These are phyloP conservation scores for Catostylus mosaicus DNA, from an alignment of 30 jellyfish, hydroid and myxozoan genomes.

Conservation along the genomic window DNA sequence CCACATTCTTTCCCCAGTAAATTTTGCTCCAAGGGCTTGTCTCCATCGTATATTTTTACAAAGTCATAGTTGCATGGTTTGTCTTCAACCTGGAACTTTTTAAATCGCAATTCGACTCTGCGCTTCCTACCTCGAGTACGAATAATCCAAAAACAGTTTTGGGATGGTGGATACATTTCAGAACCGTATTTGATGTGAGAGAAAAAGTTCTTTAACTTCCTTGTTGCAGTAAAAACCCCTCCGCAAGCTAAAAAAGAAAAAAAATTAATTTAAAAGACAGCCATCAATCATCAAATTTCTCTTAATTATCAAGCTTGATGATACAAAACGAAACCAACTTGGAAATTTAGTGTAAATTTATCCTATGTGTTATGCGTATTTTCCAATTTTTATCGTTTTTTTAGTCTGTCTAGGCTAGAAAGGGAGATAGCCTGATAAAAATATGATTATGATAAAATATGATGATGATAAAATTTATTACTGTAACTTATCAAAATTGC, in stretches of 20 bases:
- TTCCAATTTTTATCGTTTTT: too few relatives aligned
- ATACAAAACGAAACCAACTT: too few relatives aligned
- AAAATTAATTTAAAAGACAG: too few relatives aligned
- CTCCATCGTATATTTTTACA: constrained; percentile 71
- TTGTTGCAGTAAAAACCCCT: constrained; percentile 49
- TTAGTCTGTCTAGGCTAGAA: too few relatives aligned
- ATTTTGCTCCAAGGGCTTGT: constrained; percentile 5
- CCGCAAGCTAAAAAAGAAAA: constrained; percentile 54
- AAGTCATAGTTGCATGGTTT: constrained; percentile 75
- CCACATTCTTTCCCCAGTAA: constrained; percentile 64
- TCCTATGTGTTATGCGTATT: too few relatives aligned
- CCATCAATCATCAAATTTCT: too few relatives aligned
- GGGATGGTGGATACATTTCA: constrained; percentile 53
- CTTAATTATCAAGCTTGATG: too few relatives aligned
- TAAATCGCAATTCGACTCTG: constrained; percentile 37
- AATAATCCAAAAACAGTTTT: constrained; percentile 65
- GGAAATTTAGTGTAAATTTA: too few relatives aligned
- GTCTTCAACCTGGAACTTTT: constrained; percentile 62
- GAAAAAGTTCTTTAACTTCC: constrained; percentile 41
- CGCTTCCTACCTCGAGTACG: constrained; percentile 41
- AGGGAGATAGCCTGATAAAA: too few relatives aligned
- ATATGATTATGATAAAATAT: too few relatives aligned
- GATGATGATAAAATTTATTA: too few relatives aligned
- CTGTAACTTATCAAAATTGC: too few relatives aligned
- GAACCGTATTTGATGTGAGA: constrained; percentile 57